Conservation (phyloP, 2,888 invertebrate genomes). For the Leucophenga montana region DNA sequence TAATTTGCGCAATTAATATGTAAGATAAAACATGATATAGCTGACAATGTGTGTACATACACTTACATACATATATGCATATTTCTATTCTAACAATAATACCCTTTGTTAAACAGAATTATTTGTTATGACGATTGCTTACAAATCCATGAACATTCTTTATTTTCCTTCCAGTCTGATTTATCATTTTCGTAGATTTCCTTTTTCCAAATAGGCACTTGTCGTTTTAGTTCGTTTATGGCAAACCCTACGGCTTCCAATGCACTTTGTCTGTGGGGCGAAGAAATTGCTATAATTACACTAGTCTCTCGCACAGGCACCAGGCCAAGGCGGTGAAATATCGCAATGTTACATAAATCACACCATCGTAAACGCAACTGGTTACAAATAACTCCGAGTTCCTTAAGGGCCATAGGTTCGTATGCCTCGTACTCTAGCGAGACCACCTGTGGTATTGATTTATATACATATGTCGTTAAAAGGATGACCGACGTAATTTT, state of each 20-base stretch:
- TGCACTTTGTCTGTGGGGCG: constrained; percentile 88
- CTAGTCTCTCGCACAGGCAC: constrained; percentile 92
- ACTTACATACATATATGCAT: too few relatives aligned
- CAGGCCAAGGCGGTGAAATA: constrained; percentile 87
- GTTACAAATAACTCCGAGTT: constrained; percentile 84
- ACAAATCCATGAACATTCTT: constrained; percentile 86
- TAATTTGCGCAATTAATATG: too few relatives aligned
- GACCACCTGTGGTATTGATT: constrained; percentile 78
- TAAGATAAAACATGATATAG: too few relatives aligned
- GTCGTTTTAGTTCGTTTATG: constrained; percentile 88
- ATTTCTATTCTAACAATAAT: not conserved
- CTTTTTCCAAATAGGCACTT: constrained; percentile 97
- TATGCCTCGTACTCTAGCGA: constrained; percentile 94
- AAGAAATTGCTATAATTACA: constrained; percentile 91
- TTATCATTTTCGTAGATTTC: constrained; percentile 83
- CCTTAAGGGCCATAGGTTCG: constrained; percentile 90
- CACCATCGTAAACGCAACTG: constrained; percentile 84
- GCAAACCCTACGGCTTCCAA: constrained; percentile 87
- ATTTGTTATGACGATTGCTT: constrained; percentile 59
- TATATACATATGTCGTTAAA: constrained; percentile 11
- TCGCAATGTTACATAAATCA: constrained; percentile 84
- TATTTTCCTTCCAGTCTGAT: constrained; percentile 85
- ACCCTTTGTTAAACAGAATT: too few relatives aligned
- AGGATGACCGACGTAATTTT: too few relatives aligned
- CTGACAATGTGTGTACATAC: too few relatives aligned